Conservation (phyloP, 2,888 invertebrate genomes). For the Melipona bicolor region DNA sequence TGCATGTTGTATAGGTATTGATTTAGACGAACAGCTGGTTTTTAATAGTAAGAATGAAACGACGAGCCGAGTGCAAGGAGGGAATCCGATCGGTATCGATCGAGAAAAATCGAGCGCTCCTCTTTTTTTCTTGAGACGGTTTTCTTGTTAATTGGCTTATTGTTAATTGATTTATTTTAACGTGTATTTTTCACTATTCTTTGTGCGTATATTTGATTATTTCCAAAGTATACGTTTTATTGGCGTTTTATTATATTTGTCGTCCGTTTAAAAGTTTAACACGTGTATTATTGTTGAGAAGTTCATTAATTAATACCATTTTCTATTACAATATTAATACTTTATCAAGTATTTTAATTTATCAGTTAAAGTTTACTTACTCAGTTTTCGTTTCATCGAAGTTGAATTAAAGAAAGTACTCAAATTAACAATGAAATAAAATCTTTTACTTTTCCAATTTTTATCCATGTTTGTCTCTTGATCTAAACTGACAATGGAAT, state of each 20-base stretch:
- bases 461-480: not conserved
- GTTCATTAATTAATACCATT: not conserved
- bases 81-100: slow-evolving; percentile 45
- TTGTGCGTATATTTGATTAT: not conserved
- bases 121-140: slow-evolving; percentile 25
- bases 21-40: slow-evolving; percentile 8
- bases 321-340: not conserved
- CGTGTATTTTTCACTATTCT: not conserved
- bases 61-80: slow-evolving; percentile 8
- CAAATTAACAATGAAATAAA: not conserved
- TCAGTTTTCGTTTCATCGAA: not conserved
- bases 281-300: not conserved
- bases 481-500: not conserved
- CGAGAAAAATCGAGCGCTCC: slow-evolving; percentile 18
- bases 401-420: not conserved
- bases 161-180: slow-evolving; percentile 9
- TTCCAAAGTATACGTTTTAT: too few species aligned
- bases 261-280: not conserved
- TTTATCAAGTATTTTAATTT: not conserved
- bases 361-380: too few species aligned
- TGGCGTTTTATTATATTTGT: not conserved
- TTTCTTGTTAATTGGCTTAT: slow-evolving; percentile 34
- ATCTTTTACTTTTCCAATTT: not conserved
- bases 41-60: not conserved
- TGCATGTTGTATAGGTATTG: slow-evolving; percentile 5